These are phyloP conservation scores for Patagioenas fasciata DNA, from an alignment of 2,113 vertebrate species.

Conservation along the genomic window DNA sequence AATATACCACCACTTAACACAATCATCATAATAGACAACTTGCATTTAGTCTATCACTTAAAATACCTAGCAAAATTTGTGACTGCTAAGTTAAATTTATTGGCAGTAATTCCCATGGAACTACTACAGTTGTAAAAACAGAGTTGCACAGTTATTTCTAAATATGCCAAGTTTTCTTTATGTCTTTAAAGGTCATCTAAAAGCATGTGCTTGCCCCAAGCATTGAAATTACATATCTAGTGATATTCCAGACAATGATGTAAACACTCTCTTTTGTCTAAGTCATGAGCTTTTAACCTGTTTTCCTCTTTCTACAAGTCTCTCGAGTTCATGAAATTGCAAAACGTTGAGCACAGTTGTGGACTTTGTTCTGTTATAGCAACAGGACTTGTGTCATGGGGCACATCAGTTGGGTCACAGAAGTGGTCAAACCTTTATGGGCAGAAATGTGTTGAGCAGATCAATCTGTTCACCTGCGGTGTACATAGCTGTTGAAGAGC, in stretches of 20 bases:
- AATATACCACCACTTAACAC: constrained; percentile 8
- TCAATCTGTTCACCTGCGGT: background rate
- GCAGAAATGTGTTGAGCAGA: background rate
- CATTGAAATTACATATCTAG: background rate
- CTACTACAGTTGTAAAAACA: background rate
- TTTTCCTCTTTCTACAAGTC: background rate
- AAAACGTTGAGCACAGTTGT: background rate
- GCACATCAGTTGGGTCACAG: background rate
- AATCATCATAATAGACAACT: constrained; percentile 23
- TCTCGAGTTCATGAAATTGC: background rate
- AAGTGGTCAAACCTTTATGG: background rate
- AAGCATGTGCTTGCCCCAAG: background rate
- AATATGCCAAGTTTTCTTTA: background rate
- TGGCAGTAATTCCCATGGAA: background rate
- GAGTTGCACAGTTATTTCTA: background rate
- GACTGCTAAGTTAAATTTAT: background rate
- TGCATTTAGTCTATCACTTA: constrained; percentile 3
- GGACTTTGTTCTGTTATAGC: background rate
- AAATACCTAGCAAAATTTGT: background rate
- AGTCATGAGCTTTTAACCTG: background rate
- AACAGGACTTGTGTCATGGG: background rate
- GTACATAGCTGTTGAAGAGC: background rate
- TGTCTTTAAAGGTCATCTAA: background rate
- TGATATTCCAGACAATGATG: background rate
- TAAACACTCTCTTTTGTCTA: background rate